Conservation (phyloP, 2,888 invertebrate genomes). For the Bombylius discolor region DNA sequence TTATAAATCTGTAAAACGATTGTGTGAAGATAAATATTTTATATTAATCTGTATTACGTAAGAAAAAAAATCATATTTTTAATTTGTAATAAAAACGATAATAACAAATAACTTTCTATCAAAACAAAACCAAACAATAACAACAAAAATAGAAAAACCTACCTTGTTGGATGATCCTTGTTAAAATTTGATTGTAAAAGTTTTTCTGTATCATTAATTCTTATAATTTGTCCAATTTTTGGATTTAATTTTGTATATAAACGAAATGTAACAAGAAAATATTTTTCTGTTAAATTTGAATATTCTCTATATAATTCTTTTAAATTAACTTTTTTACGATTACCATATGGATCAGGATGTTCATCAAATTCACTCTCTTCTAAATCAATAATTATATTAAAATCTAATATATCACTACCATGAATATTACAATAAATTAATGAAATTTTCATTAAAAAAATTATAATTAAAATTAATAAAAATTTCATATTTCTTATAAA, state of each 20-base stretch:
- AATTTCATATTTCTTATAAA: no score
- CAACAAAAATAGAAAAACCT: background rate
- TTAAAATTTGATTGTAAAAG: slow-evolving; percentile 17
- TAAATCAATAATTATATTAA: no score
- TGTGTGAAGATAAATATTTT: no score
- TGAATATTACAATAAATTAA: no score
- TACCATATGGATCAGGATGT: background rate
- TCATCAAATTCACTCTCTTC: background rate
- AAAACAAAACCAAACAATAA: no score
- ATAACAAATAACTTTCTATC: no score
- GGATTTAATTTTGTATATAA: slow-evolving; percentile 27
- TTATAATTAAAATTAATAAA: no score
- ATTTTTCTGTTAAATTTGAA: background rate
- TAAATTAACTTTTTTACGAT: background rate
- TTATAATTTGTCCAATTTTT: slow-evolving; percentile 9
- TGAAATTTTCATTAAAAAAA: no score
- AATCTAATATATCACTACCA: no score
- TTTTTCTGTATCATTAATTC: slow-evolving; percentile 8
- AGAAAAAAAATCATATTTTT: no score
- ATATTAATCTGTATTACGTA: no score
- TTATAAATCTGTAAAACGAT: slow-evolving; percentile 18
- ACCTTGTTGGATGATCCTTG: slow-evolving; percentile 16
- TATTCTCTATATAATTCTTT: slow-evolving; percentile 1
- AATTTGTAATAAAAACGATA: no score
- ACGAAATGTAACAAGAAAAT: slow-evolving; percentile 8